Conservation (phyloP, 2,888 invertebrate species). For the Synergus itoensis region DNA sequence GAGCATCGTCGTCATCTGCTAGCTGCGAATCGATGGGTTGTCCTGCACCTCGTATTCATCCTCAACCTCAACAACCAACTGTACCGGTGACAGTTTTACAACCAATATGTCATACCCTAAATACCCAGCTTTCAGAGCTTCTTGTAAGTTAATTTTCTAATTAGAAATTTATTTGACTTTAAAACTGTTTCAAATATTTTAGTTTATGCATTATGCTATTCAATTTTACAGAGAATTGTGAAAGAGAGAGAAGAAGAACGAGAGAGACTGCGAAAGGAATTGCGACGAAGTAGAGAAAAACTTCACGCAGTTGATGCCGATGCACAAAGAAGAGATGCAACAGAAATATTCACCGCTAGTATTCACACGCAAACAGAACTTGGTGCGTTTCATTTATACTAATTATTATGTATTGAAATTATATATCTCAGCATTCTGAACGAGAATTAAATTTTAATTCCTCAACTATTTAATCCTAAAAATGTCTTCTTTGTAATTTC, state of each 20-base stretch:
- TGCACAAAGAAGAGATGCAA: constrained; percentile 68
- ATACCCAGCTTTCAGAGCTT: constrained; percentile 84
- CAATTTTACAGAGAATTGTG: constrained; percentile 82
- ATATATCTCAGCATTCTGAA: neutral
- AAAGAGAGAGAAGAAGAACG: constrained; percentile 88
- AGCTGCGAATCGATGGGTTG: constrained; percentile 75
- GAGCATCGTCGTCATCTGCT: constrained; percentile 73
- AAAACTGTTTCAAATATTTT: neutral
- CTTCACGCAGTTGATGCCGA: constrained; percentile 81
- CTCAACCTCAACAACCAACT: constrained; percentile 78
- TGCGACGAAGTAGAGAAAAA: constrained; percentile 86
- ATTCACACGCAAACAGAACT: constrained; percentile 66
- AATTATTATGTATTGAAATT: constrained; percentile 47
- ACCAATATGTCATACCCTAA: constrained; percentile 83
- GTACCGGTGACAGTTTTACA: constrained; percentile 83
- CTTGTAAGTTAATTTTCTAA: constrained; percentile 79
- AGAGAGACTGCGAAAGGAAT: constrained; percentile 85
- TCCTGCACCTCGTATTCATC: constrained; percentile 76
- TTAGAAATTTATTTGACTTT: neutral
- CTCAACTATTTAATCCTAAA: neutral
- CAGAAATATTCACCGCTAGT: constrained; percentile 56
- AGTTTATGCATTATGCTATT: constrained; percentile 40
- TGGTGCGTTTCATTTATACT: constrained; percentile 56
- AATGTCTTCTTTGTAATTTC: neutral
- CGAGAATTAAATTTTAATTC: neutral